Evolutionary conservation across 2,113 vertebrate genomes (phyloP).

Genomic region (Prolemur simus): DNA sequence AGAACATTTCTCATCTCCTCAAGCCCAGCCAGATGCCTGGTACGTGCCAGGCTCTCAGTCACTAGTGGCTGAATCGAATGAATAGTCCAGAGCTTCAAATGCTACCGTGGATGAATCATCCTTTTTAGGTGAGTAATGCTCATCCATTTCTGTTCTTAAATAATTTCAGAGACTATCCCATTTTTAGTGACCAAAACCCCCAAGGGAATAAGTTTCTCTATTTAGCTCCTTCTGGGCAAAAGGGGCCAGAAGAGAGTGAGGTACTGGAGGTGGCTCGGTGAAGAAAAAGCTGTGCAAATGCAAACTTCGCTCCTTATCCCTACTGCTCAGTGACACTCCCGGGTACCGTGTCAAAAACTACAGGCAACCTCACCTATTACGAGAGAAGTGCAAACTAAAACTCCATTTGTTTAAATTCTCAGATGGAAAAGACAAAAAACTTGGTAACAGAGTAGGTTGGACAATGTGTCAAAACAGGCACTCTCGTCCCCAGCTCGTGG

Average conservation of each 20-base stretch:
- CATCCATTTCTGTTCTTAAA: neutral
- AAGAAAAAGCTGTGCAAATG: neutral
- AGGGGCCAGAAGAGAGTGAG: neutral
- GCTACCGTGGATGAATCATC: no score
- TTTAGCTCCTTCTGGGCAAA: neutral
- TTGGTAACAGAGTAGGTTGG: neutral
- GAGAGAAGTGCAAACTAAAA: neutral
- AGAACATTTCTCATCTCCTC: neutral
- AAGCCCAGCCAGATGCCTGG: neutral
- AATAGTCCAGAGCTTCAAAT: neutral
- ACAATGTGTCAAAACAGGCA: neutral
- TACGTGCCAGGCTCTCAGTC: neutral
- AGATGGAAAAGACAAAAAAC: neutral
- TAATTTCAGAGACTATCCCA: neutral
- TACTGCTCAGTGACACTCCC: neutral
- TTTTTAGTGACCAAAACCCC: neutral
- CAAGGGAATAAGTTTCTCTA: neutral
- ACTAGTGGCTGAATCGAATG: neutral
- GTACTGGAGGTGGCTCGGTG: neutral
- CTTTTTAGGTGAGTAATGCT: neutral
- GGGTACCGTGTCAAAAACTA: neutral
- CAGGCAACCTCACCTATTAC: neutral
- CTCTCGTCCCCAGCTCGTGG: neutral
- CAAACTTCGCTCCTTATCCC: neutral
- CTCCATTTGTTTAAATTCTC: neutral